These are phyloP conservation scores for Euura lappo DNA, from an alignment of 1,140 invertebrate species.

Conservation along the genomic window DNA sequence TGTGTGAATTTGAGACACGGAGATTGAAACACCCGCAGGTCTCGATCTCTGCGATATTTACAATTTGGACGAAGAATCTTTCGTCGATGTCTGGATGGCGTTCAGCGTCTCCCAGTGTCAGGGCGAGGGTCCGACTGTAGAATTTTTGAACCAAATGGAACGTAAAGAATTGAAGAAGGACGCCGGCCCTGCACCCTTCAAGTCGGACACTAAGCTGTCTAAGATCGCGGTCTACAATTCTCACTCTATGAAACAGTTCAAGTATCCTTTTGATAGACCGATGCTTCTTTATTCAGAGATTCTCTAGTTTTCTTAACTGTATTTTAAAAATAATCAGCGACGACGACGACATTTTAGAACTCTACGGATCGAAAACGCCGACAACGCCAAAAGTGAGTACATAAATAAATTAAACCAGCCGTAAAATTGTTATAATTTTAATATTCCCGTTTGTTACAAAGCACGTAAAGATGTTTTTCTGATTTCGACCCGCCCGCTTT, in stretches of 20 bases:
- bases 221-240: constrained; percentile 21
- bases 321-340: constrained; percentile 22
- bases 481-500: neutral
- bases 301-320: too few species aligned
- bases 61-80: constrained; percentile 47
- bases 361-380: constrained; percentile 39
- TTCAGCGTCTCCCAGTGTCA: constrained; percentile 41
- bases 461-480: neutral
- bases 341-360: constrained; percentile 43
- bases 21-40: constrained; percentile 38
- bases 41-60: constrained; percentile 48
- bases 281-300: neutral
- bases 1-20: neutral
- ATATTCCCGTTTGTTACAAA: too few species aligned
- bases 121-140: constrained; percentile 43
- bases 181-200: neutral
- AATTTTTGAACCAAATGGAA: constrained; percentile 46
- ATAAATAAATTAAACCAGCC: too few species aligned
- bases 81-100: constrained; percentile 55
- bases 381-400: constrained; percentile 36
- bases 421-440: too few species aligned
- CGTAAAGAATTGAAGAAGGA: constrained; percentile 30
- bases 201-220: constrained; percentile 12
- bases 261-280: constrained; percentile 12
- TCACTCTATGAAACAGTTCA: constrained; percentile 6